Evolutionary conservation across 2,797 vertebrate species (phyloP), one percentile per base, ranked within the genome.

Genomic region (Typhlichthys eigenmanni): DNA sequence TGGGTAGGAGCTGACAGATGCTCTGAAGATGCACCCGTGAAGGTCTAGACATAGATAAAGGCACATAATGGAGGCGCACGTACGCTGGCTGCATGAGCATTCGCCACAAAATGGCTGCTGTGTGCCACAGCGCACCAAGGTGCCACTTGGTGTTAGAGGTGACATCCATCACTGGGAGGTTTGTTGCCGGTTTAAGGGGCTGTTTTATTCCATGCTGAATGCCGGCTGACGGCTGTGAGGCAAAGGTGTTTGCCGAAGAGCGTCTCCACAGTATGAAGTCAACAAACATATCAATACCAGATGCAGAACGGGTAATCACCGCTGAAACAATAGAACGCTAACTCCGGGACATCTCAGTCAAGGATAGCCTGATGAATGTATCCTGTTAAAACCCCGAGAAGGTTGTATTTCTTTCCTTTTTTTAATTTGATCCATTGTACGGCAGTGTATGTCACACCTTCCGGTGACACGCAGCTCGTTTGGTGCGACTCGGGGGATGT

Each of bases 381-480:
- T 84, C 74, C 80, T 72, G 85, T 87, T 87, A 85, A 81, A 78
- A 78, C 71, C 62, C 19, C 13, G 69, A 78, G 70, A 78, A 71
- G 78, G 77, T 80, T 81, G 75, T 59, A 47, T 78, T 50, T 66
- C 43, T 50, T 49, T 34, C 5, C 0, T 43, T 8, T 17, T 12
- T 10, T 10, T 17, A 62, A 62, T 71, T 64, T 58, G 14, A 58
- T 47, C 34, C 75, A 68, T 74, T 72, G 84, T 78, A 55, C 76
- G 56, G 58, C 76, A 81, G 84, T 85, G 88, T 86, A 85, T 88
- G 88, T 89, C 87, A 88, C 62, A 9, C 69, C 65, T 77, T 83
- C 82, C 80, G 78, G 84, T 87, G 86, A 90, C 90, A 89, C 72
- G 85, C 69, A 74, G 85, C 88, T 89, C 80, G 75, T 88, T 89